A percentile compares a stretch with the other conserved stretches of the same genome.
phyloP scores from a whole-genome alignment of 2,113 vertebrate genomes.

The Atlantisia rogersi region DNA sequence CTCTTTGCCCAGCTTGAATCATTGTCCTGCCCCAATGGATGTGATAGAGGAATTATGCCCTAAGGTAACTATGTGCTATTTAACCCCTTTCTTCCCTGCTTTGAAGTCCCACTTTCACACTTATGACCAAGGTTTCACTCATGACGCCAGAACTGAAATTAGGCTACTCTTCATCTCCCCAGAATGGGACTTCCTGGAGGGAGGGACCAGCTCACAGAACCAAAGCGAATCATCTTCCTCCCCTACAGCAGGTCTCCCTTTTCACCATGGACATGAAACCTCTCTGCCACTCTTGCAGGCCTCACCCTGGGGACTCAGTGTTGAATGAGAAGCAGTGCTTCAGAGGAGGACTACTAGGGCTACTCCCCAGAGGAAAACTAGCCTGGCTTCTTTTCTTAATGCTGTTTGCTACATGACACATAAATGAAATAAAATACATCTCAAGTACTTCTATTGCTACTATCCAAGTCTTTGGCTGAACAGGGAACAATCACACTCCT shows the following conservation, averaged over 20 bases:
- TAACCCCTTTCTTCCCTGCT: not conserved
- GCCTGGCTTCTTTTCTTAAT: not conserved
- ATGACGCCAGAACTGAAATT: not conserved
- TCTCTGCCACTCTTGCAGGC: not conserved
- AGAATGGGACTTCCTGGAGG: not conserved
- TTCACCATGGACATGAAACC: not conserved
- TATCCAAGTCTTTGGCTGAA: not conserved
- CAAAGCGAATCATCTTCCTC: not conserved
- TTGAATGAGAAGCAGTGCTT: not conserved
- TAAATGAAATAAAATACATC: not conserved
- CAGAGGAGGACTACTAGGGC: not conserved
- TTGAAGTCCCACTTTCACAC: not conserved
- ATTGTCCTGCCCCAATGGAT: fast-evolving
- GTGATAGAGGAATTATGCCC: not conserved
- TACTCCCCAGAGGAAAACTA: not conserved
- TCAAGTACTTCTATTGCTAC: not conserved
- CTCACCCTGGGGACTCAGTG: not conserved
- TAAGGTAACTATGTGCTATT: fast-evolving
- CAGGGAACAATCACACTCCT: not conserved
- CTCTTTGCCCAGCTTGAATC: not conserved
- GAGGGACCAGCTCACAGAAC: not conserved
- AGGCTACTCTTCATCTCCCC: not conserved
- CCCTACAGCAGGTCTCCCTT: not conserved
- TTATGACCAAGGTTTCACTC: not conserved
- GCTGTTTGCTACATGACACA: not conserved